Percentiles rank a stretch among this genome's conserved stretches.
These are phyloP conservation scores for Actenoides hombroni DNA, from an alignment of 2,113 vertebrate genomes.

Conservation along the genomic window DNA sequence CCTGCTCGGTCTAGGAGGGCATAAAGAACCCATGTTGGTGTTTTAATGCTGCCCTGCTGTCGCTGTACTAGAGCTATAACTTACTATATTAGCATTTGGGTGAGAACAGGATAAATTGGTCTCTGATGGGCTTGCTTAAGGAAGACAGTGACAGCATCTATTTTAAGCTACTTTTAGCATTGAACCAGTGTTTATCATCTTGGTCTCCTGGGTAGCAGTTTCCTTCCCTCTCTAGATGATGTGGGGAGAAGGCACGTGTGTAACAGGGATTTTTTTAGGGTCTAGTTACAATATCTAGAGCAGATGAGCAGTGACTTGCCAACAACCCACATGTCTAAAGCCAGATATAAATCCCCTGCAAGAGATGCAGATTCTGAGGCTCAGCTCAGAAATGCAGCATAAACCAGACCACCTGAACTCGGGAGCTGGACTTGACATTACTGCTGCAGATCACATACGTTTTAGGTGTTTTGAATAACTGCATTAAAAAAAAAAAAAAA, in stretches of 20 bases:
- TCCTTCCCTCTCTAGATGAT: fast-evolving
- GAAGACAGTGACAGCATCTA: not conserved
- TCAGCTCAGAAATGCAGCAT: not conserved
- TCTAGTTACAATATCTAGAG: not conserved
- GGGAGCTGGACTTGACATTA: not conserved
- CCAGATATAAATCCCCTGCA: not conserved
- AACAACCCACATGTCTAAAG: not conserved
- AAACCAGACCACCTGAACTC: not conserved
- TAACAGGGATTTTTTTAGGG: not conserved
- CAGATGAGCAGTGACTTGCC: not conserved
- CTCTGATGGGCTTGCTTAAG: not conserved
- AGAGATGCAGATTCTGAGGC: not conserved
- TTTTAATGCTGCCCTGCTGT: not conserved
- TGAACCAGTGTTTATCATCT: not conserved
- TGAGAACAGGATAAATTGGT: not conserved
- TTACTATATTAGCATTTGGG: not conserved
- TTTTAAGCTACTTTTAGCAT: not conserved
- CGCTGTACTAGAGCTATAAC: fast-evolving
- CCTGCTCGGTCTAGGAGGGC: not conserved
- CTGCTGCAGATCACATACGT: not conserved
- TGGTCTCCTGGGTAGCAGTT: not conserved
- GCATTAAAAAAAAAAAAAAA: not conserved
- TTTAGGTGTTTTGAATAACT: not conserved
- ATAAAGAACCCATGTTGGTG: not conserved
- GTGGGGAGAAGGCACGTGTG: not conserved